Conservation (phyloP, 2,888 invertebrate genomes). For the Lasius fuliginosus region DNA sequence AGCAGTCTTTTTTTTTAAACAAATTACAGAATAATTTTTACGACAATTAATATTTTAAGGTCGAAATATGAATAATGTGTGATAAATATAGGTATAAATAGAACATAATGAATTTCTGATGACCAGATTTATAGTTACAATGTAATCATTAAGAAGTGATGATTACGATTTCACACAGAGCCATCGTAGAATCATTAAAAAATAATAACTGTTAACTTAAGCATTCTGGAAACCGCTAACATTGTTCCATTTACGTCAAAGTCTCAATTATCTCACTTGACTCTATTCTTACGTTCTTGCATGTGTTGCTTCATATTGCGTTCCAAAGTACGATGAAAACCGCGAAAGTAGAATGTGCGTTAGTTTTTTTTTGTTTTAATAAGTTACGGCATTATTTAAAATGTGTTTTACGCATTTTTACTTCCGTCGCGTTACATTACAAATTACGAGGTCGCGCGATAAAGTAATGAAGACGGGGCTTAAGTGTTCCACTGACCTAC, state of each 20-base stretch:
- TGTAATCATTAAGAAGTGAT: not conserved
- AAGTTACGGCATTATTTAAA: not conserved
- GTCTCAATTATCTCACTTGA: not conserved
- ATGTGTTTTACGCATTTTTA: conserved; percentile 18
- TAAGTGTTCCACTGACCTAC: conserved; percentile 70
- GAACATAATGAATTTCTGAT: not conserved
- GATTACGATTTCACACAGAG: not conserved
- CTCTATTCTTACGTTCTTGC: not conserved
- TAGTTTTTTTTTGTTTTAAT: not conserved
- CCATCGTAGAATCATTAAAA: not conserved
- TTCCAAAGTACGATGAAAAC: not conserved
- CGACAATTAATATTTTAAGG: not conserved
- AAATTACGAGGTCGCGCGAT: conserved; percentile 59
- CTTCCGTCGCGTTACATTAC: conserved; percentile 26
- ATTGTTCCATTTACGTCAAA: not conserved
- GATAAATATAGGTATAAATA: not conserved
- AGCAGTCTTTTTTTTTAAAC: not conserved
- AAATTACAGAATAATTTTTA: not conserved
- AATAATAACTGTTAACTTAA: not conserved
- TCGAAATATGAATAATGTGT: not conserved
- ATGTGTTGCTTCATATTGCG: not conserved
- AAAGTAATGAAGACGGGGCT: conserved; percentile 46
- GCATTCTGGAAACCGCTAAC: too few species aligned
- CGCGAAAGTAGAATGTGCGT: not conserved
- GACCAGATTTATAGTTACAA: not conserved